Percentiles rank a stretch among this genome's conserved stretches.
Conservation (phyloP, 2,888 invertebrate genomes). For the Rambutsinella grinnellia region DNA sequence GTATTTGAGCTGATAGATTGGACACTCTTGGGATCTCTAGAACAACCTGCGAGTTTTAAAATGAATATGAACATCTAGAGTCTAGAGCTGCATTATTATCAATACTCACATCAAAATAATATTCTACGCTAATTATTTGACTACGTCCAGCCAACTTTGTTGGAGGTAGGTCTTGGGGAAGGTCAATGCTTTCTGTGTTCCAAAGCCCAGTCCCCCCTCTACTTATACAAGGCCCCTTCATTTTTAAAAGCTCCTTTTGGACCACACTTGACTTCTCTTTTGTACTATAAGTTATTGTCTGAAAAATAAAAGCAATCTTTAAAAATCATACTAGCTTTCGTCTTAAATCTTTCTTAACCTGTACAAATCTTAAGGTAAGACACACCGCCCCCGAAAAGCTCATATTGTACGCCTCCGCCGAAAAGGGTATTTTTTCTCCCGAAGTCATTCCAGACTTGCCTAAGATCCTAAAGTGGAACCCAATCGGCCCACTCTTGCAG, state of each 20-base stretch:
- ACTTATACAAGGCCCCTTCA: conserved; percentile 44
- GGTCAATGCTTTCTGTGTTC: conserved; percentile 34
- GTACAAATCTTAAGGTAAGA: conserved; percentile 38
- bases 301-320: neutral
- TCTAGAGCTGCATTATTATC: neutral
- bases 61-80: neutral
- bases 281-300: conserved; percentile 48
- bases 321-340: neutral
- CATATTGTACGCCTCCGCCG: conserved; percentile 53
- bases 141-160: conserved; percentile 48
- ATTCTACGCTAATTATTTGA: conserved; percentile 39
- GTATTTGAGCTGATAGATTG: conserved; percentile 44
- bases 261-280: conserved; percentile 31
- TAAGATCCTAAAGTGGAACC: conserved; percentile 48
- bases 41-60: conserved; percentile 35
- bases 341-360: conserved; percentile 25
- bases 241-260: conserved; percentile 37
- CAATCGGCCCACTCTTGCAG: conserved; percentile 52
- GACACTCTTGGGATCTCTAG: conserved; percentile 37
- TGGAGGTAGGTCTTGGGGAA: conserved; percentile 44
- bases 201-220: conserved; percentile 43
- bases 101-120: conserved; percentile 41
- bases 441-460: conserved; percentile 40
- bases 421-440: conserved; percentile 47
- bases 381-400: conserved; percentile 37